Evolutionary conservation across 2,888 invertebrate genomes (phyloP), one percentile per base, ranked within the genome.

Genomic region (Drosophila peninsularis): DNA sequence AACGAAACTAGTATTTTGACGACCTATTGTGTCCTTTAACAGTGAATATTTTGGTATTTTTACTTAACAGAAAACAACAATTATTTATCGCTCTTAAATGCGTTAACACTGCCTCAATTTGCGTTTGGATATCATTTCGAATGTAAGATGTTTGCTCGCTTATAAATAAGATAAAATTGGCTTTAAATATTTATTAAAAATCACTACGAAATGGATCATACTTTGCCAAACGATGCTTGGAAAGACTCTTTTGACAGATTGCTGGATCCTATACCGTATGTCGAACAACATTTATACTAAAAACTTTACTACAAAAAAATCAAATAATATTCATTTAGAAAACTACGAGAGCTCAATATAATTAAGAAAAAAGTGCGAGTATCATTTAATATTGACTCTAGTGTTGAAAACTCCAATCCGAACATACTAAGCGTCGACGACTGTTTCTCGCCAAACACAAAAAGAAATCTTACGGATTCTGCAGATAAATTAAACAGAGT

Each of bases 211-310:
- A 70, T 76, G 55, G 81, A 91, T 3, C 55, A 81, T 14, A 87
- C 90, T 2, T 62, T 90, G 6, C 83, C 88, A 21, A 89, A 90
- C 47, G 88, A 88, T 34, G 84, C 76, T 10, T 92, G 91, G 91
- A 89, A 89, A 45, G 92, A 91, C 67, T 90, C 92, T 0, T 91
- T 91, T 62, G 91, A 91, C 54, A 85, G 80, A 41, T 61, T 92
- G 34, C 55, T 91, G 14, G 90, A 87, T 14, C 71, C 73, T n/a
- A 71, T 78, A 54, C 80, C 89, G 92, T 91, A 76, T 76, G 89
- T 69, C 1, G 0, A 9, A 50, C 17, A 41, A 14, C 14, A 21
- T 32, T 21, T 10, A 21, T 6, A 6, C 4, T 9, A 24, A 2
- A 21, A 21, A 34, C 11, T 11, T 13, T 32, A 11, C 27, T 9